A percentile compares a stretch with the other conserved stretches of the same genome.
These are phyloP conservation scores for Caerostris extrusa DNA, from an alignment of 1,140 invertebrate genomes.

Conservation along the genomic window DNA sequence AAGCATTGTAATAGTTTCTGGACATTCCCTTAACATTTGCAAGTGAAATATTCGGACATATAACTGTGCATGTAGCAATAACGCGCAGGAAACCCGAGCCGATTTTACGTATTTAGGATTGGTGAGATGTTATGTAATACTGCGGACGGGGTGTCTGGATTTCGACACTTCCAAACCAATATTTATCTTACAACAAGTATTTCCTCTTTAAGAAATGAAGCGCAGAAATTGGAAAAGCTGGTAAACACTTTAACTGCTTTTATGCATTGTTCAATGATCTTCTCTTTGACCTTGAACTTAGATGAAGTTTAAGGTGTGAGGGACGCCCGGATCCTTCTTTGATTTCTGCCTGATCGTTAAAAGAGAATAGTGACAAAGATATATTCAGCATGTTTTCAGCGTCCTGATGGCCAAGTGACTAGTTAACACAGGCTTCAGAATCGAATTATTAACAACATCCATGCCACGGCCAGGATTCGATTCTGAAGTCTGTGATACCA, in stretches of 20 bases:
- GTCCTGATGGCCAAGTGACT: too few species aligned
- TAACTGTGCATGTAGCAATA: not conserved
- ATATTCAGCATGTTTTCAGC: too few species aligned
- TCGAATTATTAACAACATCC: too few species aligned
- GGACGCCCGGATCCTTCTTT: not conserved
- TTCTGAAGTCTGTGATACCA: too few species aligned
- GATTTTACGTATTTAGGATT: not conserved
- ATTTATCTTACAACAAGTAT: not conserved
- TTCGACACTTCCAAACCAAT: not conserved
- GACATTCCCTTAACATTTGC: not conserved
- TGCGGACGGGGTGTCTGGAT: not conserved
- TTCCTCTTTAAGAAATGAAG: slow-evolving; percentile 2
- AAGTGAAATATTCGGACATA: not conserved
- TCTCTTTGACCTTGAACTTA: not conserved
- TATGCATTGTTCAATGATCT: not conserved
- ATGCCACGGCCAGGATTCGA: too few species aligned
- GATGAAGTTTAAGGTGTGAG: not conserved
- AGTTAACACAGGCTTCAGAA: too few species aligned
- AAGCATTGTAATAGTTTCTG: not conserved
- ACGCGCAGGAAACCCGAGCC: not conserved
- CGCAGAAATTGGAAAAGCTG: not conserved
- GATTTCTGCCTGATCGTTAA: not conserved
- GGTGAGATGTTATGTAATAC: not conserved
- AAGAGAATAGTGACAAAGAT: not conserved
- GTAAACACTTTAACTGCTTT: not conserved